Base-by-base conservation (phyloP, 2,113 vertebrate genomes). In the Rhagologus leucostigma region DNA sequence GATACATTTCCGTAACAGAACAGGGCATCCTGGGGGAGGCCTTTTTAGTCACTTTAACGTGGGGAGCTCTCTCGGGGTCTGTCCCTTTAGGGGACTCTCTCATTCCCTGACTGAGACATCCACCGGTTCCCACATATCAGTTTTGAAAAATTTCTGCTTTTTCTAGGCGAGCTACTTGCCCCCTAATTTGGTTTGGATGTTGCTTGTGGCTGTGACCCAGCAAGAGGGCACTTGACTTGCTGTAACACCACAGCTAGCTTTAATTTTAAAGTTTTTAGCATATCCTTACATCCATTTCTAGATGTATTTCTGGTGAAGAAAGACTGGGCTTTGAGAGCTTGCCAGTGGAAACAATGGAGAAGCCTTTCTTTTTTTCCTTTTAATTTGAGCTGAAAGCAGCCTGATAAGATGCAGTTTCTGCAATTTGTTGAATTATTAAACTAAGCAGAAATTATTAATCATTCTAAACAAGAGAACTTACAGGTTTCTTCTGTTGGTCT, bases 371-470 rank as follows among this genome's bases (percentile, higher is more conserved):
- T 11, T 12, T 37, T 26, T n/a, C 11, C 3, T 64, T 49, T 85
- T 19, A 41, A 63, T 70, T 63, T 79, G 29, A 50, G 68, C 52
- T 71, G 67, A 70, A 59, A 50, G 80, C 32, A 90, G 69, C 20
- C 39, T 79, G 30, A 95, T 73, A 95, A 96, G 97, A 95, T 77
- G 76, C 71, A 84, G 14, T 93, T 95, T 93, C 69, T 91, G 73
- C 93, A 96, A 96, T 95, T 96, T 97, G 92, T 95, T 96, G 95
- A 88, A 96, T 96, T 97, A 97, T 96, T 97, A 97, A 97, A 97
- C 86, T 93, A 95, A 67, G 83, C 81, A 93, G 91, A 96, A 95
- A 95, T 95, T 97, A 94, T 95, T 94, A 94, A 96, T 97, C 26
- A 95, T 62, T 95, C 59, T 82, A 95, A 92, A 89, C 73, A 95